Base-by-base conservation (phyloP, 2,888 invertebrate genomes). In the Temnothorax ravouxi region DNA sequence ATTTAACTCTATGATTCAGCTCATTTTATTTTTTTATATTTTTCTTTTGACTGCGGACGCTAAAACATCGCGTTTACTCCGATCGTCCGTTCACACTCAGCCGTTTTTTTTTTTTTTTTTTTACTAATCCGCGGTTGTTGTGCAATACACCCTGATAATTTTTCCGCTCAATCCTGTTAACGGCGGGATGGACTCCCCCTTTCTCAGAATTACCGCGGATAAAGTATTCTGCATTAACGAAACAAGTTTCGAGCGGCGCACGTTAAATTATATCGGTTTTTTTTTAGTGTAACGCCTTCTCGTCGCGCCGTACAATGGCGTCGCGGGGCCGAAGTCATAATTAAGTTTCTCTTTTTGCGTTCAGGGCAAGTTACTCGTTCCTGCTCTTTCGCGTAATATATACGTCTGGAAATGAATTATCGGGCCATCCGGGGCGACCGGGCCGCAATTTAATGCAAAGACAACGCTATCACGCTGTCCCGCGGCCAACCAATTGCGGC, bases 271-370 rank as follows among this genome's bases (percentile, higher is more conserved):
- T 74, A 80, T 80, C 18, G 75, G 18, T 38, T 25, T 66, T 44
- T 52, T 47, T 79, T 74, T 44, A 74, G 21, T 47, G 38, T 74
- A 79, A 79, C 47, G 47, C 29, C 9, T 6, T 29, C 29, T 6
- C 34, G 34, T 34, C 18, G 29, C 11, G 59, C 34, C 38, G 75
- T 50, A 61, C 47, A 80, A 80, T 72, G 59, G 79, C 54, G 54
- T 59, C 79, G 59, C 74, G 21, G 74, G 79, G 74, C 34, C 44
- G 5, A 56, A 72, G 74, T 79, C 79, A 72, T 80, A 80, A 74
- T 80, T 74, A 80, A 74, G 59, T 80, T 80, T 47, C 75, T 80
- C 79, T 74, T 80, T 80, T 80, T 80, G 75, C 2, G 13, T 34
- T 34, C 34, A 34, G 47, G 21, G 18, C 34, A 47, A 72, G 79